Percentiles rank a stretch among this genome's conserved stretches.
Evolutionary conservation across 2,113 vertebrate genomes (phyloP).

Genomic region (Otus sunia): DNA sequence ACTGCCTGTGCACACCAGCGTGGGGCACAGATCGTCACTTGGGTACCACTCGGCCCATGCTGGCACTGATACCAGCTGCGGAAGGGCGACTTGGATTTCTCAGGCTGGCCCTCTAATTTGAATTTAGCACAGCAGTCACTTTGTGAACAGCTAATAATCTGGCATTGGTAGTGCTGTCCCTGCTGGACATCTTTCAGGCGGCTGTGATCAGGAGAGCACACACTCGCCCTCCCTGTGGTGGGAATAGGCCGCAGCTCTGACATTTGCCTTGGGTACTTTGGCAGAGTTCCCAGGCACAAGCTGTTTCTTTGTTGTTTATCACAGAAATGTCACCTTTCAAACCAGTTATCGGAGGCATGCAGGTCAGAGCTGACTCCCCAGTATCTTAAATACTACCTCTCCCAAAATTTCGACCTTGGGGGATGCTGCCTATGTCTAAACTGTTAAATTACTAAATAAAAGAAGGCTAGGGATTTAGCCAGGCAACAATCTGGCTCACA

Average conservation of each 20-base stretch:
- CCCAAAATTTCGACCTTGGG: constrained; percentile 6
- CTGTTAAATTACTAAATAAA: constrained; percentile 21
- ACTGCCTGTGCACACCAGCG: background rate
- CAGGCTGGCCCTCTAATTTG: background rate
- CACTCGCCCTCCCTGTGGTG: background rate
- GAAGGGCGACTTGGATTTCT: background rate
- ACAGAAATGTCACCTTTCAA: constrained; percentile 56
- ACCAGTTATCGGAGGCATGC: background rate
- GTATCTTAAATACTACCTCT: background rate
- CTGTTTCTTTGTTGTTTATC: constrained; percentile 62
- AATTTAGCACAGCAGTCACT: background rate
- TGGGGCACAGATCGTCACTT: accelerated
- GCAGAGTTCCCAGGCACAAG: constrained; percentile 47
- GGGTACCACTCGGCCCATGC: background rate
- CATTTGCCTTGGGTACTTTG: constrained; percentile 51
- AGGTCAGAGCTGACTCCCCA: constrained; percentile 36
- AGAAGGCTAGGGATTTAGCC: constrained; percentile 1
- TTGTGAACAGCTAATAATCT: background rate
- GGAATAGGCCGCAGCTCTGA: constrained; percentile 29
- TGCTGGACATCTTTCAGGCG: background rate
- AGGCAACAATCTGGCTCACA: background rate
- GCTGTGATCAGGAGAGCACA: constrained; percentile 14
- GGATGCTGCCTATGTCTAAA: background rate
- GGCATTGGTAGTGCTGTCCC: background rate
- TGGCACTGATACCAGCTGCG: background rate